A percentile compares a stretch with the other conserved stretches of the same genome.
Conservation (phyloP, 2,113 vertebrate species). For the Riparia riparia region DNA sequence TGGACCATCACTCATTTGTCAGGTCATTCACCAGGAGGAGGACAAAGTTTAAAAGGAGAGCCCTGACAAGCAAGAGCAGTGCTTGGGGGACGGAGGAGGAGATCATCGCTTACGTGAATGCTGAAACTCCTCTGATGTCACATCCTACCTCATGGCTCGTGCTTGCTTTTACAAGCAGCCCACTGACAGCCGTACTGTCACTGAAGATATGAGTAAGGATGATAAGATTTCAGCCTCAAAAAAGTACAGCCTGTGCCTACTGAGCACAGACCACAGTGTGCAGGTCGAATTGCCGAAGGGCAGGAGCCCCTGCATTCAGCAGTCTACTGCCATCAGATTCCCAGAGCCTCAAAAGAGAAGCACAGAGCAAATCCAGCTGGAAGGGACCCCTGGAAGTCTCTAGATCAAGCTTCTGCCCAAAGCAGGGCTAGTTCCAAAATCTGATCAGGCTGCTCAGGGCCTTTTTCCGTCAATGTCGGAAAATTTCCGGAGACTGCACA, state of each 20-base stretch:
- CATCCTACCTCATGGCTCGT: neutral
- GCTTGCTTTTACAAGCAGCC: neutral
- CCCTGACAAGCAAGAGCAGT: neutral
- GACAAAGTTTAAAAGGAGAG: neutral
- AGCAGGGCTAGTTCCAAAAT: neutral
- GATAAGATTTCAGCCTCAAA: neutral
- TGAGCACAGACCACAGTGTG: accelerated
- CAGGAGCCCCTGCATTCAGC: neutral
- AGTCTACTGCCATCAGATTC: neutral
- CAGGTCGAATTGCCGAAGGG: neutral
- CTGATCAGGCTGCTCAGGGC: neutral
- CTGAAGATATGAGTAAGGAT: neutral
- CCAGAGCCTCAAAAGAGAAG: neutral
- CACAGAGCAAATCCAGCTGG: neutral
- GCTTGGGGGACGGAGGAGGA: neutral
- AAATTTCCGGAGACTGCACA: neutral
- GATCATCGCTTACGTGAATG: neutral
- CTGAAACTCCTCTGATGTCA: neutral
- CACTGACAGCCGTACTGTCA: neutral
- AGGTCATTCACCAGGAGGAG: neutral
- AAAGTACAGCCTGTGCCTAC: neutral
- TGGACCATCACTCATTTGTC: neutral
- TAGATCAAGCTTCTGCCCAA: neutral
- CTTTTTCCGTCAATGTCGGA: neutral
- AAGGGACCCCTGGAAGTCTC: neutral